Base-by-base conservation (phyloP, 2,113 vertebrate genomes). In the Apteryx owenii region DNA sequence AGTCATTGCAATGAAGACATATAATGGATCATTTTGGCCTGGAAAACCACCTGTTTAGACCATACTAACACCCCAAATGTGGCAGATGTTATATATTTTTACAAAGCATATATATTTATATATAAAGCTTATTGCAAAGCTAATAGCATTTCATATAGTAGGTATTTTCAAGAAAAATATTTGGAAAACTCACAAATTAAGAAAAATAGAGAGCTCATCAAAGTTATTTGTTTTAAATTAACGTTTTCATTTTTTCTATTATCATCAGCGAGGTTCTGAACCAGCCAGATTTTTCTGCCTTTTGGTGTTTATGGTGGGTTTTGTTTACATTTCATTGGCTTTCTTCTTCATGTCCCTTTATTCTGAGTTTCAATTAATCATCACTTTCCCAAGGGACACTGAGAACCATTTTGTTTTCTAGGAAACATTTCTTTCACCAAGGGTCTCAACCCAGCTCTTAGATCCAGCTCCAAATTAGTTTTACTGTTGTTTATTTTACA, bases 401-500 rank as follows among this genome's bases (percentile, higher is more conserved):
- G 53, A 88, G 66, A 87, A 66, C 25, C 4, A 7, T 88, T 96
- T 96, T 82, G 5, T 82, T 91, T 86, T 65, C 88, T 88, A 72
- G 54, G 60, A 71, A 88, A 36, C 14, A 23, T 10, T 6, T 78
- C 21, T 97, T 96, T 95, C 29, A 56, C 26, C 42, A 51, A 1
- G 90, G 61, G 38, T 80, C 54, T 62, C 77, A 87, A 56, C 26
- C 87, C 36, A 44, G 40, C 51, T 70, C 73, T 66, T 81, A 83
- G 20, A 65, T 68, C 19, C 46, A 65, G 69, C 56, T 92, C 56
- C 53, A 80, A 92, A 91, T 89, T 77, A 72, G 40, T 75, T 85
- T 92, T 70, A 23, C 83, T 87, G 12, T 71, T 95, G 40, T 88
- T 95, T 94, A 25, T 94, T 97, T 97, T 88, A 78, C 6, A 93